Evolutionary conservation across 2,113 vertebrate species (phyloP), one percentile per base, ranked within the genome.

Genomic region (Istiophorus platypterus): DNA sequence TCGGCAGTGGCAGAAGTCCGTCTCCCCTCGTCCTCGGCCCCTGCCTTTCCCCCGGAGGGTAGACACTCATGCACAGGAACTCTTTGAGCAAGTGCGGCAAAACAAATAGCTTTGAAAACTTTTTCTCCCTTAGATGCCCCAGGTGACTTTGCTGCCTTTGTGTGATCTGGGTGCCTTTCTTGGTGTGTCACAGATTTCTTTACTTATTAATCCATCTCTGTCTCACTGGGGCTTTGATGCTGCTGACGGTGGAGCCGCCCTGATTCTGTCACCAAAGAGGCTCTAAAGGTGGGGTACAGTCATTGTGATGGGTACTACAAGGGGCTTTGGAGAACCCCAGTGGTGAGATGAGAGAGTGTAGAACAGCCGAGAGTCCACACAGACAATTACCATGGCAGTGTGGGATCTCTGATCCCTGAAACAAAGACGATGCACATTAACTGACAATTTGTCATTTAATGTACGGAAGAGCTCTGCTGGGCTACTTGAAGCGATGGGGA

Each of bases 171-270:
- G 68, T 4, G 15, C 73, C 76, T 85, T 84, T 85, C 86, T 79
- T 84, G 81, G 89, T 88, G 85, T 74, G 82, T 89, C 58, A 62
- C 63, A 80, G 68, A 83, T 88, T 89, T 70, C 88, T 90, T 94
- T 90, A 90, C 82, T 92, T 93, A 91, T 93, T 92, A 92, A 94
- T 92, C 89, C 76, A 73, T 90, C 86, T 86, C 78, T 27, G 62
- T 86, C 89, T 81, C 29, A 17, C 64, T 82, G 73, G 1, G 26
- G 85, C 90, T 92, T 90, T 90, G 86, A 91, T 90, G 77, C 70
- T 26, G 54, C 76, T 82, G 86, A 91, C 59, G 12, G 72, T 12
- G 5, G 78, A 54, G 78, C 76, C 87, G 92, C 85, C 92, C 93
- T 74, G 79, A 93, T 93, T 93, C 93, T 93, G 93, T 93, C 93